Evolutionary conservation across 2,113 vertebrate genomes (phyloP).

Genomic region (Sapajus apella): DNA sequence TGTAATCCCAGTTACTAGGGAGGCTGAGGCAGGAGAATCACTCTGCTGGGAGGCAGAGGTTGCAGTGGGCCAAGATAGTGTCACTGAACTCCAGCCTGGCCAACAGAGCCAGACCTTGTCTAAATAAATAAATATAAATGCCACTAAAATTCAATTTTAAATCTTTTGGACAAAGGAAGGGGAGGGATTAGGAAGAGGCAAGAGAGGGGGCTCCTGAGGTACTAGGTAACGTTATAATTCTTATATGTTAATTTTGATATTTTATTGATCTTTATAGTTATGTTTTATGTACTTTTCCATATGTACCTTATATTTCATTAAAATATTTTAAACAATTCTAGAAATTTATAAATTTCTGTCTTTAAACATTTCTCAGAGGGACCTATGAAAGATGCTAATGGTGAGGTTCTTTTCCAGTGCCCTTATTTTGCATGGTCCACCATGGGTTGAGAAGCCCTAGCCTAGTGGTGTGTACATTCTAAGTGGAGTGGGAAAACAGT

Average conservation of each 20-base stretch:
- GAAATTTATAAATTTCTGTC: conserved; percentile 27
- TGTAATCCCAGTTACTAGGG: too few relatives aligned
- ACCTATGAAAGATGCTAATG: not conserved
- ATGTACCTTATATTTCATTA: not conserved
- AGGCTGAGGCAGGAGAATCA: too few relatives aligned
- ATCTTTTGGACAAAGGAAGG: not conserved
- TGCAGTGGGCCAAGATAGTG: too few relatives aligned
- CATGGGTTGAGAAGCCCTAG: not conserved
- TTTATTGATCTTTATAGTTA: not conserved
- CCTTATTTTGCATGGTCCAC: not conserved
- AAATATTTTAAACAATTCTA: conserved; percentile 10
- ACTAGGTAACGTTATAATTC: not conserved
- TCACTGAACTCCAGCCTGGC: too few relatives aligned
- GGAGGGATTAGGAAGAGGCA: not conserved
- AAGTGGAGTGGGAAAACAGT: not conserved
- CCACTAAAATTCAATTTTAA: conserved; percentile 17
- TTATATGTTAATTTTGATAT: not conserved
- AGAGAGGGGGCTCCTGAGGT: not conserved
- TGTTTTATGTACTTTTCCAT: not conserved
- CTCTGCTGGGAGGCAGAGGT: too few relatives aligned
- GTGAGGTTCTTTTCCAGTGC: not conserved
- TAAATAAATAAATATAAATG: not conserved
- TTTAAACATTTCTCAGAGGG: not conserved
- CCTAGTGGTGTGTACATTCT: not conserved
- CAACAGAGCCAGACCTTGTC: too few relatives aligned